Evolutionary conservation across 2,888 invertebrate species (phyloP).

Genomic region (Odontocerum albicorne): DNA sequence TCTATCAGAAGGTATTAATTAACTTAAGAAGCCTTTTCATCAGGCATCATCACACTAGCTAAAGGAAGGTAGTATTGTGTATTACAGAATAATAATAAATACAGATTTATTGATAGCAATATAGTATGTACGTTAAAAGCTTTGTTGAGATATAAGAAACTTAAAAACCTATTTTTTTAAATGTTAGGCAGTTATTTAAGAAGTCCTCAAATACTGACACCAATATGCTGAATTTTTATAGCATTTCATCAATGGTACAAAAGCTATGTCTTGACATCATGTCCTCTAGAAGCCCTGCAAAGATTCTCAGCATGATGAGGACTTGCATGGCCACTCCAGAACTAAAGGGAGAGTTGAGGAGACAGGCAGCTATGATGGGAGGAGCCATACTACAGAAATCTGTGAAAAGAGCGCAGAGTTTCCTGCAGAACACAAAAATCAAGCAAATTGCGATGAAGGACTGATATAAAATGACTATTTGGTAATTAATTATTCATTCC

Average conservation of each 20-base stretch:
- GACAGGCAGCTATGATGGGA: slow-evolving; percentile 28
- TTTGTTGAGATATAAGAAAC: too few species aligned
- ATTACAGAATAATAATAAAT: not conserved
- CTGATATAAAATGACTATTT: slow-evolving; percentile 66
- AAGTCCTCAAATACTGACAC: slow-evolving; percentile 66
- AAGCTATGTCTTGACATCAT: slow-evolving; percentile 58
- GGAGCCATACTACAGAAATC: slow-evolving; percentile 26
- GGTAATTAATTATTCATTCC: slow-evolving; percentile 46
- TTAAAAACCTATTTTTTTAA: too few species aligned
- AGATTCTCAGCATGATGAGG: slow-evolving; percentile 28
- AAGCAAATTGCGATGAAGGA: slow-evolving; percentile 43
- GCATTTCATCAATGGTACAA: slow-evolving; percentile 42
- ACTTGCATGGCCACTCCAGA: slow-evolving; percentile 23
- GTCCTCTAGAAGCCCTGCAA: slow-evolving; percentile 53
- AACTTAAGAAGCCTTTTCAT: not conserved
- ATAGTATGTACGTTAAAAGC: too few species aligned
- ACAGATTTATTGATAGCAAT: not conserved
- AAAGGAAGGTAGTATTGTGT: not conserved
- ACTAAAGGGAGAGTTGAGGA: slow-evolving; percentile 18
- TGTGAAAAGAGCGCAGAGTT: slow-evolving; percentile 30
- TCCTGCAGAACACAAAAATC: slow-evolving; percentile 48
- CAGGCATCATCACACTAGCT: too few species aligned
- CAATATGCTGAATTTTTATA: slow-evolving; percentile 56
- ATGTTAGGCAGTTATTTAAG: slow-evolving; percentile 61
- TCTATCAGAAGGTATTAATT: not conserved